Conservation (phyloP, 2,888 invertebrate genomes). For the Agonum fuliginosum region DNA sequence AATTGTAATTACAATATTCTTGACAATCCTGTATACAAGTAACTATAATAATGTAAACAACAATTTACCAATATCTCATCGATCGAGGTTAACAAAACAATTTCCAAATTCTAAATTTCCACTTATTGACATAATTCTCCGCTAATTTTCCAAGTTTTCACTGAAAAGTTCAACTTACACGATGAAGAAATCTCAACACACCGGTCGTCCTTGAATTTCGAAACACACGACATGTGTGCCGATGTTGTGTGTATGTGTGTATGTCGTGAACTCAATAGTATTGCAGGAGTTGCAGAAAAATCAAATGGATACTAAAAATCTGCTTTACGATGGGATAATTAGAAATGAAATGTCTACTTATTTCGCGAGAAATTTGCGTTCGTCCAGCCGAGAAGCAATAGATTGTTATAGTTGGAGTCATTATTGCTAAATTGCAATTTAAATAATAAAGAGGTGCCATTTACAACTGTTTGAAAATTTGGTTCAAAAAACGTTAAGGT, state of each 20-base stretch:
- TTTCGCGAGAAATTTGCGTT: neutral
- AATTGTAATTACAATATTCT: too few species aligned
- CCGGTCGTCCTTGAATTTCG: constrained; percentile 23
- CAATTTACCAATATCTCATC: too few species aligned
- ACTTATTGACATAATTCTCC: neutral
- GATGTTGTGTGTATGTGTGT: neutral
- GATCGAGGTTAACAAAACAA: too few species aligned
- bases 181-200: neutral
- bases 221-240: neutral
- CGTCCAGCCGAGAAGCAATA: neutral
- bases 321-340: neutral
- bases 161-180: neutral
- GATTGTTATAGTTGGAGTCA: too few species aligned
- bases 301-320: constrained; percentile 13
- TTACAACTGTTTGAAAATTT: too few species aligned
- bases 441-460: too few species aligned
- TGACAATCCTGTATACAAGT: too few species aligned
- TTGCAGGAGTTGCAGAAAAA: neutral
- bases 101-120: neutral
- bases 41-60: too few species aligned
- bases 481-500: too few species aligned
- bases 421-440: too few species aligned
- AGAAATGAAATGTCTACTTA: neutral
- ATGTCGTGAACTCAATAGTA: constrained; percentile 3
- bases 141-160: constrained; percentile 12